Evolutionary conservation across 2,888 invertebrate species (phyloP).

Genomic region (Pachycephus smyrnensis): DNA sequence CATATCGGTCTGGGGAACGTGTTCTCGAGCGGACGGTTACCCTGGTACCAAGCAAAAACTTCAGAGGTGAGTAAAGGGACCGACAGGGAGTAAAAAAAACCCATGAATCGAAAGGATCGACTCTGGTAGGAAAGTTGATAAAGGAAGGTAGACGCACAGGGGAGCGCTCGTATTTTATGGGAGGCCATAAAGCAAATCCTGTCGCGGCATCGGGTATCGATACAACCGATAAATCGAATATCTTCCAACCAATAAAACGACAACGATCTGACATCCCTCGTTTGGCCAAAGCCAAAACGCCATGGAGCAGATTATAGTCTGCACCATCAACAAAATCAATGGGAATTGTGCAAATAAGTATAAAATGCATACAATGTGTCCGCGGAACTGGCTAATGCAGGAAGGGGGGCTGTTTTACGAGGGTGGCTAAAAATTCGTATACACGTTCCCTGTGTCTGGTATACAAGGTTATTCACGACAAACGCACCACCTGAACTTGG

Average conservation of each 20-base stretch:
- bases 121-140: background rate
- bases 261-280: slow-evolving; percentile 29
- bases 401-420: background rate
- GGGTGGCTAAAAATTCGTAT: background rate
- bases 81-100: background rate
- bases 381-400: slow-evolving; percentile 60
- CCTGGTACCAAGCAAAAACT: background rate
- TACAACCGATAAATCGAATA: slow-evolving; percentile 57
- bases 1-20: background rate
- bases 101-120: background rate
- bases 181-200: slow-evolving; percentile 22
- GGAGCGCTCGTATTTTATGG: background rate
- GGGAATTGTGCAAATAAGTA: slow-evolving; percentile 67
- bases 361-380: slow-evolving; percentile 66
- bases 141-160: background rate
- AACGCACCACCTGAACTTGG: no score
- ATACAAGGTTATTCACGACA: no score
- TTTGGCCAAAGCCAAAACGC: background rate
- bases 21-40: background rate
- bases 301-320: background rate
- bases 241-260: slow-evolving; percentile 62
- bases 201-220: slow-evolving; percentile 3
- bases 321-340: slow-evolving; percentile 42
- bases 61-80: background rate
- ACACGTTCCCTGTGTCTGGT: background rate